Evolutionary conservation across 2,113 vertebrate genomes (phyloP).

Genomic region (Chrysochloris asiatica): DNA sequence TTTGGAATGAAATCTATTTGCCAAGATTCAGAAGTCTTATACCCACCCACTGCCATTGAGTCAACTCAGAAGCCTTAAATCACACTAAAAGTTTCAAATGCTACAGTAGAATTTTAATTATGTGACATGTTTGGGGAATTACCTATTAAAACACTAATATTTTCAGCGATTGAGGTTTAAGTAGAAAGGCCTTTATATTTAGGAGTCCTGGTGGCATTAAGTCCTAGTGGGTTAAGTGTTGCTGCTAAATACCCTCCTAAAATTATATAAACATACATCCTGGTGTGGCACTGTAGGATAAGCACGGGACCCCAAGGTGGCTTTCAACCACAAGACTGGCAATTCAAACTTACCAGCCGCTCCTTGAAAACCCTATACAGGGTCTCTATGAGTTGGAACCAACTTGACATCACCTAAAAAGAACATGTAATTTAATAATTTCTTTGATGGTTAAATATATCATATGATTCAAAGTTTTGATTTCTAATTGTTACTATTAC

Average conservation of each 20-base stretch:
- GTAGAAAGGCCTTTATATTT: not conserved
- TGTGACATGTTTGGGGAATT: not conserved
- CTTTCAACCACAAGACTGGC: too few species aligned
- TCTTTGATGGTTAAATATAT: conserved; percentile 19
- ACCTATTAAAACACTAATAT: not conserved
- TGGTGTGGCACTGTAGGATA: too few species aligned
- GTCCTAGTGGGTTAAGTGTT: not conserved
- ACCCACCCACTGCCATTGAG: too few species aligned
- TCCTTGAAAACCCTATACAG: too few species aligned
- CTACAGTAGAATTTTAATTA: not conserved
- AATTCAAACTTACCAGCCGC: too few species aligned
- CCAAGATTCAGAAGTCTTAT: not conserved
- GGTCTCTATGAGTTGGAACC: too few species aligned
- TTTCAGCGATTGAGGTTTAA: conserved; percentile 37
- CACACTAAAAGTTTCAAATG: not conserved
- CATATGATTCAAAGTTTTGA: not conserved
- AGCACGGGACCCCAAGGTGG: too few species aligned
- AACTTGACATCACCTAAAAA: not conserved
- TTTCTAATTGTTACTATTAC: not conserved
- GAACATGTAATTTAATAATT: not conserved
- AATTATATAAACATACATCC: not conserved
- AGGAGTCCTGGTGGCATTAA: not conserved
- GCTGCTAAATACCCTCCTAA: conserved; percentile 36
- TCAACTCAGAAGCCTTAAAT: not conserved
- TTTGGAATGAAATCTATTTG: not conserved